Conservation (phyloP, 2,113 vertebrate genomes). For the Scophthalmus maximus region DNA sequence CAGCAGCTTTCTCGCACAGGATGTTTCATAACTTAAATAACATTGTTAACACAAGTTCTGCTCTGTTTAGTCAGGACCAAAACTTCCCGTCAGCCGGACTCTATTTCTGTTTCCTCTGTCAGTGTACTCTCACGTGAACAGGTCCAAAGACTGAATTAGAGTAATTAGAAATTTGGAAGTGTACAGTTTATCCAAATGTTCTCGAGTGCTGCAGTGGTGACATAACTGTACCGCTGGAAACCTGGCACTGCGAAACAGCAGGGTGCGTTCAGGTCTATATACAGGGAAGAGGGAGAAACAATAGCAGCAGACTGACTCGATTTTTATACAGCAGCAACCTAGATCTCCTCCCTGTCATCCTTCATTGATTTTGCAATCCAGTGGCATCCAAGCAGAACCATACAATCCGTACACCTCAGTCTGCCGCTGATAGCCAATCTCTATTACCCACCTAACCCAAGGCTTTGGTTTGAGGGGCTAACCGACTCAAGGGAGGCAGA, state of each 20-base stretch:
- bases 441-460: constrained; percentile 67
- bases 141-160: constrained; percentile 38
- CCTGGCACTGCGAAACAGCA: constrained; percentile 40
- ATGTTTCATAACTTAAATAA: constrained; percentile 38
- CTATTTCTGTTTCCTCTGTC: constrained; percentile 8
- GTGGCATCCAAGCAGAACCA: constrained; percentile 68
- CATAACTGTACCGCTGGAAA: constrained; percentile 60
- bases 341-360: constrained; percentile 77
- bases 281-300: constrained; percentile 12
- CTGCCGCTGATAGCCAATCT: constrained; percentile 71
- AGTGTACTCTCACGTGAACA: constrained; percentile 37
- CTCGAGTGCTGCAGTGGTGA: constrained; percentile 52
- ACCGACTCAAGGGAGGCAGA: constrained; percentile 45
- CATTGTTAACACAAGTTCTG: constrained; percentile 17
- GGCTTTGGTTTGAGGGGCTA: constrained; percentile 55
- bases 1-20: constrained; percentile 16
- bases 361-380: constrained; percentile 82
- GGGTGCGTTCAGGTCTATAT: constrained; percentile 20
- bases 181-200: constrained; percentile 43
- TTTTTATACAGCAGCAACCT: constrained; percentile 64
- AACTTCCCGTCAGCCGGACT: constrained; percentile 4
- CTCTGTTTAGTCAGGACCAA: constrained; percentile 17
- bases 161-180: constrained; percentile 35
- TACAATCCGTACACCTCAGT: constrained; percentile 67
- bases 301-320: constrained; percentile 34